Percentiles rank a stretch among this genome's conserved stretches.
Conservation (phyloP, 1,140 invertebrate species). For the Steinernema khuongi region DNA sequence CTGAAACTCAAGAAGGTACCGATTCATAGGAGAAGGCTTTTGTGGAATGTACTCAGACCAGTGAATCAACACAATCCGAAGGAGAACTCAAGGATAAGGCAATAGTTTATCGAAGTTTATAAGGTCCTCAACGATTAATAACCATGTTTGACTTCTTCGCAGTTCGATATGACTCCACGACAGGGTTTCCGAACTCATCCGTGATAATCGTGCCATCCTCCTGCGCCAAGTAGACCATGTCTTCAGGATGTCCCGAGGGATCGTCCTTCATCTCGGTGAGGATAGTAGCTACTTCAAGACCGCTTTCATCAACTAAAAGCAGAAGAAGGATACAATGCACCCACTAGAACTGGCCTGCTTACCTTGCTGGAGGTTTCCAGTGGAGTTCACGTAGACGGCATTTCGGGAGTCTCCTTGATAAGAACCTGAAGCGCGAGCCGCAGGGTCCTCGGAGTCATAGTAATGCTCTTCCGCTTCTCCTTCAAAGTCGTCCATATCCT, state of each 20-base stretch:
- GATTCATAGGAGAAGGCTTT: neutral
- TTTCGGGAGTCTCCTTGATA: neutral
- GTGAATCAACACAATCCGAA: neutral
- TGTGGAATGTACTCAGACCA: neutral
- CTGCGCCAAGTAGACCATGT: neutral
- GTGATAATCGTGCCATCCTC: neutral
- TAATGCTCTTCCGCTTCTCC: neutral
- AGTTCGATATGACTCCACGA: neutral
- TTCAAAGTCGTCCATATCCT: neutral
- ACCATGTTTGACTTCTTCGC: neutral
- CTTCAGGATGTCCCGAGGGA: neutral
- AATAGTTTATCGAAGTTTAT: neutral
- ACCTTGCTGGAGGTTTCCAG: neutral
- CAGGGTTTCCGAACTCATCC: neutral
- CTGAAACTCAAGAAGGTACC: neutral
- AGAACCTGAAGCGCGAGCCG: neutral
- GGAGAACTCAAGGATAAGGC: constrained; percentile 14
- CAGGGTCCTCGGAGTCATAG: neutral
- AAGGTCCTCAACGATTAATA: neutral
- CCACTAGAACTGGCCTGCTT: neutral
- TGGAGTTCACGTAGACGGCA: neutral
- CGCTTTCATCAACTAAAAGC: constrained; percentile 7
- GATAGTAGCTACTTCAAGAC: neutral
- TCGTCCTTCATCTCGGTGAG: constrained; percentile 5
- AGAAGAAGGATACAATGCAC: neutral